Evolutionary conservation across 1,140 invertebrate genomes (phyloP), one percentile per base, ranked within the genome.

Genomic region (Triops longicaudatus): DNA sequence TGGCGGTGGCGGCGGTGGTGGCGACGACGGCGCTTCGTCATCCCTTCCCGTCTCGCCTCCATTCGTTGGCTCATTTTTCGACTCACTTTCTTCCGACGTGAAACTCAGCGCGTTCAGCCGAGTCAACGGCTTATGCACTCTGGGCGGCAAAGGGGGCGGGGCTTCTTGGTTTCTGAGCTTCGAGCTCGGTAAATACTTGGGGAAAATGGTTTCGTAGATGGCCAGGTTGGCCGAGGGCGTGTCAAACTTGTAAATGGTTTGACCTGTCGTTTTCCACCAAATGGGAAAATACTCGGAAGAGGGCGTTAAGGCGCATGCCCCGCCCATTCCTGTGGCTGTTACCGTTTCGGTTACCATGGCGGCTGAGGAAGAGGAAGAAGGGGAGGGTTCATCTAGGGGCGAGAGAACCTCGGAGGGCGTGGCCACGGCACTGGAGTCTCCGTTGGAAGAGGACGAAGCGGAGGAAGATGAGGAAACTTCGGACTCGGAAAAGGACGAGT

Each of bases 131-230:
- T 81, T 79, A 72, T 76, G 79, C 12, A 73, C 44, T 73, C 74
- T 74, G 37, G 84, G 85, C 22, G 85, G 85, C 10, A 86, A 80
- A 26, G 85, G 85, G 42, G 85, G 84, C 7, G 84, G 84, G 22
- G 82, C 79, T 41, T 83, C 82, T 31, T 80, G 79, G 72, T 76
- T 77, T 42, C 76, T 77, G 17, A 43, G 63, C 71, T 42, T 17
- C 43, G 17, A 28, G 26, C 71, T 75, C 50, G 74, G 76, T 22
- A 77, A 79, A 72, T 80, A 78, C 28, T 79, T 78, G 22, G 82
- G 82, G 77, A 83, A 84, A 6, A 84, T 80, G 26, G 83, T 84
- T 79, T 84, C 83, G 78, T 84, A 85, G 28, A 84, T 82, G 37
- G 82, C 81, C 44, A 81, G 80, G 41, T 78, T 78, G 31, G 78